Base-by-base conservation (phyloP, 2,113 vertebrate genomes). In the Crypturellus undulatus region DNA sequence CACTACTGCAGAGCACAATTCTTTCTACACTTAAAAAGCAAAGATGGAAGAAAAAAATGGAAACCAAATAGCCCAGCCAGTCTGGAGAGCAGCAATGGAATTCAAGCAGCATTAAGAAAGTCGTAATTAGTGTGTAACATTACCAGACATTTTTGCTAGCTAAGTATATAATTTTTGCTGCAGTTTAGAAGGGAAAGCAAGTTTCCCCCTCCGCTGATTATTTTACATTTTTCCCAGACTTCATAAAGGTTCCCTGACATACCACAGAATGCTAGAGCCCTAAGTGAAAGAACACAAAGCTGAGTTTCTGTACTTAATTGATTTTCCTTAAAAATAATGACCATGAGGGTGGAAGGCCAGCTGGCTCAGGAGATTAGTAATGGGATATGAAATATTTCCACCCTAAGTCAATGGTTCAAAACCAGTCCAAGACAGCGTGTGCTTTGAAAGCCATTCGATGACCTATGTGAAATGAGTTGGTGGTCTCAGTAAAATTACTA, bases 321-420 rank as follows among this genome's bases (percentile, higher is more conserved):
- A 73, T 94, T 96, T 91, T 84, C 78, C 81, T 86, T 92, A 64
- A 78, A 95, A 85, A 78, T 75, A 67, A 82, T 45, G 54, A 73
- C 45, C 56, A 78, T 40, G 7, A 32, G 25, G n/a, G 38, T 72
- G 56, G 43, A 19, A 93, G 51, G 45, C 77, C 80, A 95, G 42
- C 36, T 81, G 47, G 73, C 62, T 88, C 89, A 60, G 69, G 60
- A 38, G 64, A 89, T 89, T 81, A 65, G 28, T 52, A 90, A 84
- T 79, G 77, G 49, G 30, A 75, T 81, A 92, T 51, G 38, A 95
- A 92, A 83, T 86, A 86, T 89, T 95, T 87, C 92, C 84, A 91
- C 54, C 52, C 7, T 6, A 86, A 75, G 25, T 56, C 80, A 92
- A 43, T 72, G 62, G 58, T 72, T 93, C 80, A 79, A 89, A 92